Evolutionary conservation across 2,797 vertebrate genomes (phyloP).

Genomic region (Lycodopsis pacificus): DNA sequence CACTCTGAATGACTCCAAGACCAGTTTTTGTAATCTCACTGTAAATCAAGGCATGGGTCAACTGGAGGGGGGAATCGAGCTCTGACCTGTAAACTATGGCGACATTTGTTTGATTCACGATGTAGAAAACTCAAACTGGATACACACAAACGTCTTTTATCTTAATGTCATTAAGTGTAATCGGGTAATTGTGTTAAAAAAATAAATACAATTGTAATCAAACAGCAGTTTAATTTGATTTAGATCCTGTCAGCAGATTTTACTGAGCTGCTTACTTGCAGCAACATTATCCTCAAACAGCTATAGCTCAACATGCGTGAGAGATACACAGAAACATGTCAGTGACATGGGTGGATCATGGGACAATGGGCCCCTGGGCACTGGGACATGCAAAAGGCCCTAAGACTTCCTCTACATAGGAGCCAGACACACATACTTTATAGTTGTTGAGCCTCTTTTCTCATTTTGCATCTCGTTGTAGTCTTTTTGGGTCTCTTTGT

Average conservation of each 20-base stretch:
- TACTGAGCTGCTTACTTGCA: neutral
- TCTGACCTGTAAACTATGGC: conserved; percentile 13
- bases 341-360: too few relatives aligned
- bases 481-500: too few relatives aligned
- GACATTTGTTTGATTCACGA: neutral
- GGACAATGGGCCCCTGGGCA: too few relatives aligned
- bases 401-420: too few relatives aligned
- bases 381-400: too few relatives aligned
- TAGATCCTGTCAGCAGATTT: neutral
- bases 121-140: too few relatives aligned
- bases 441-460: too few relatives aligned
- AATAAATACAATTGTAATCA: too few relatives aligned
- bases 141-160: neutral
- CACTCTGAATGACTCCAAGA: neutral
- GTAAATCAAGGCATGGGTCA: conserved; percentile 26
- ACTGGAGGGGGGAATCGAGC: neutral
- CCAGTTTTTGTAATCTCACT: conserved; percentile 3
- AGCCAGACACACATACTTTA: too few relatives aligned
- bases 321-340: neutral
- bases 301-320: neutral
- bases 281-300: neutral
- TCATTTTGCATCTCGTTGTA: too few relatives aligned
- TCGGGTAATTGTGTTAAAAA: too few relatives aligned
- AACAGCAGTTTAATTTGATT: neutral
- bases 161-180: neutral